Evolutionary conservation across 2,113 vertebrate species (phyloP), one percentile per base, ranked within the genome.

Genomic region (Siniperca chuatsi): DNA sequence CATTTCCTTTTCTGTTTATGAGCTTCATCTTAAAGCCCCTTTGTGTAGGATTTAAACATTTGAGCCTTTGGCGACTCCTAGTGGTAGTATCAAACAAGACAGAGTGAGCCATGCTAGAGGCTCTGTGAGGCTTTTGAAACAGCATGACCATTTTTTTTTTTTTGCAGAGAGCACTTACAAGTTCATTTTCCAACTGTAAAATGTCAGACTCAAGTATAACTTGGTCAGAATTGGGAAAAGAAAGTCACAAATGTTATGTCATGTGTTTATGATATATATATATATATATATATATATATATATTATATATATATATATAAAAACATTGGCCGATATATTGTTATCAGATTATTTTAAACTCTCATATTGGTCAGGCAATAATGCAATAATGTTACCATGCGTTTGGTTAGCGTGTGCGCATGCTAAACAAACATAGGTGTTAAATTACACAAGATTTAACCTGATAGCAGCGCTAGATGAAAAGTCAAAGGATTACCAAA

Each of bases 1-100:
- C 29, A 12, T 46, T 48, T 66, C 13, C 16, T 54, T 46, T 29
- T 15, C 52, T 48, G 15, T 57, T n/a, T 12, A 5, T 50, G 18
- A 46, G 37, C 54, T 40, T 42, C 54, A 40, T 60, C 58, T 67
- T 73, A 62, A 61, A 87, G 46, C 21, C n/a, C 23, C 20, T 23
- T 12, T 55, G 62, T 72, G 81, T 77, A 52, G 44, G 61, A 50
- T 58, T 50, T 8, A 0, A 16, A 50, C 13, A 55, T 10, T 50
- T 62, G 12, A 21, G 67, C 33, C 5, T 10, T 12, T 12, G 29
- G 11, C 18, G 35, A 13, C 29, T 40, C 12, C 12, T 12, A 35
- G 46, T 12, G 3, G 48, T 35, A 10, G 6, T n/a, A n/a, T 60
- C 13, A 13, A 21, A 50, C 0, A 2, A 20, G 42, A 37, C 20